Base-by-base conservation (phyloP, 2,113 vertebrate species). In the Miniopterus natalensis region DNA sequence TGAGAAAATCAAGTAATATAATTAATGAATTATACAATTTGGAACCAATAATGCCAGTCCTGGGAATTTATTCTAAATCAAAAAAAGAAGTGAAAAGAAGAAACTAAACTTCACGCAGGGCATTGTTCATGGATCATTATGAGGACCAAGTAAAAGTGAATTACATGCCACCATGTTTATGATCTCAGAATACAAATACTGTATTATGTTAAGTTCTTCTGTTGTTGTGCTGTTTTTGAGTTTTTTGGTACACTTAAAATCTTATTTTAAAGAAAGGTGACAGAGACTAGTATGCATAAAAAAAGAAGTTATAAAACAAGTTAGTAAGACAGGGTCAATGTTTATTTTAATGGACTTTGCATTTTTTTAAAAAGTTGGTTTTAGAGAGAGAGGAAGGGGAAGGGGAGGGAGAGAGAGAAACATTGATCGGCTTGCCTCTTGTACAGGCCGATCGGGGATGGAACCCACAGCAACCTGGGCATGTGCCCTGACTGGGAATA, bases 261-360 rank as follows among this genome's bases (percentile, higher is more conserved):
- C 86, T 90, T 92, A 59, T 88, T 94, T 90, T 89, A 84, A 71
- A 61, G 45, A 63, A 84, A 79, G 31, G 9, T 90, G 59, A 59
- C n/a, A 83, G 20, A 79, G 73, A 71, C 42, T 85, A 45, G 2
- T n/a, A 79, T 84, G 27, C 47, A 71, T 42, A 29, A 61, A 63
- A 88, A 77, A 36, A 61, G 31, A 63, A 83, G 40, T 81, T 47
- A 83, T 74, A 5, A 80, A 80, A 75, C 55, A 66, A 79, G 51
- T 85, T 63, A 79, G 88, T 27, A 42, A 91, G 20, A n/a, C 4
- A 84, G 29, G 65, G 51, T 49, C 2, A 68, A 45, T 79, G 40
- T 80, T 75, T 70, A 63, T 87, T 90, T 96, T 84, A 84, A 70
- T 83, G 18, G 8, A 70, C 29, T 92, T 84, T 66, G 31, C 70